Conservation (phyloP, 2,888 invertebrate species). For the Onchidella celtica region DNA sequence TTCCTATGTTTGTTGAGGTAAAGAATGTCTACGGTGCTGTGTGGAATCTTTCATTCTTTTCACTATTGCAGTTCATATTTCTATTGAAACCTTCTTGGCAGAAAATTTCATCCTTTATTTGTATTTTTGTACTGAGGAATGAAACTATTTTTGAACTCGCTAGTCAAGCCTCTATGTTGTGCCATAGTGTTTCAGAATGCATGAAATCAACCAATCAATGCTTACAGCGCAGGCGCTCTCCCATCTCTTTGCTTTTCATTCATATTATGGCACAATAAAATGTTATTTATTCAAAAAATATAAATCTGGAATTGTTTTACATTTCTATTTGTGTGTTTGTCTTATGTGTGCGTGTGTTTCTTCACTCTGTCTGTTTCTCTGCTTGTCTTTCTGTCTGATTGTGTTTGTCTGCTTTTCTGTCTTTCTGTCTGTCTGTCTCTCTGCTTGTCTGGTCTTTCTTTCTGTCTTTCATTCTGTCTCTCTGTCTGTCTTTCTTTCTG, state of each 20-base stretch:
- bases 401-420: too few species aligned
- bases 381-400: too few species aligned
- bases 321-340: too few species aligned
- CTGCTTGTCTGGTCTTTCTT: too few species aligned
- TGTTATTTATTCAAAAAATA: not conserved
- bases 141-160: constrained; percentile 11
- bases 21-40: not conserved
- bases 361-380: too few species aligned
- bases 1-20: not conserved
- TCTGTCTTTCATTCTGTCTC: too few species aligned
- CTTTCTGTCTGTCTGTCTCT: too few species aligned
- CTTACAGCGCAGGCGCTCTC: constrained; percentile 34
- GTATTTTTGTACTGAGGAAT: not conserved
- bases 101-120: not conserved
- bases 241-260: not conserved
- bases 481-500: too few species aligned
- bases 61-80: not conserved
- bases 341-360: too few species aligned
- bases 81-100: not conserved
- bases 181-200: constrained; percentile 5
- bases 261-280: not conserved
- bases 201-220: constrained; percentile 16
- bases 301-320: too few species aligned
- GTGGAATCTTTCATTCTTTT: not conserved
- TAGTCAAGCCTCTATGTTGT: constrained; percentile 13